Base-by-base conservation (phyloP, 2,888 invertebrate species). In the Brachyopa scutellaris region DNA sequence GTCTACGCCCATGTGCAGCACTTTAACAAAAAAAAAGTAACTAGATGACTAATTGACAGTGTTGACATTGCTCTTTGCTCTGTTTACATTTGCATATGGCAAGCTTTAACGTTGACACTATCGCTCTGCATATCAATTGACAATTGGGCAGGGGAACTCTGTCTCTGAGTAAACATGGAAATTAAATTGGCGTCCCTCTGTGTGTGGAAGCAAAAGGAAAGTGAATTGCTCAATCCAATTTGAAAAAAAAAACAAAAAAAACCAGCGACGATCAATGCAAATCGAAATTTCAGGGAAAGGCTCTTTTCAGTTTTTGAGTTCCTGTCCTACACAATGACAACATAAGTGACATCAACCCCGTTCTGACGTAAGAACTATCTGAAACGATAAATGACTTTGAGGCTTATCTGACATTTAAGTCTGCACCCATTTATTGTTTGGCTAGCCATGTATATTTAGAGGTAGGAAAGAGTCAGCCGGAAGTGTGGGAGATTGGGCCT, bases 1-100 rank as follows among this genome's bases (percentile, higher is more conserved):
- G 45, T 55, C 47, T 51, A 64, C 77, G 57, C 64, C 77, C 49
- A 62, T 70, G 47, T 47, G 13, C 29, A 11, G 31, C 57, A 38
- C 45, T 21, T 1, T n/a, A 40, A 21, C 36, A 42, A 64, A 49
- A n/a, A n/a, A n/a, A n/a, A n/a, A n/a, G n/a, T n/a, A n/a, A n/a
- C n/a, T n/a, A n/a, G n/a, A 26, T 73, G 79, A 79, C 55, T 74
- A 79, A 79, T 74, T 79, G 74, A 67, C 74, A 66, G 23, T 76
- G 66, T 76, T 76, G 79, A 79, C 73, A 79, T 62, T 79, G 79
- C 61, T 61, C 76, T 61, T 36, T 47, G 61, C 64, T 31, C 17
- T 67, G 59, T 36, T 79, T 72, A 72, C 61, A 79, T 73, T 79
- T 79, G 72, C 78, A 78, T 72, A 66, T 42, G 57, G 33, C 59